Evolutionary conservation across 2,113 vertebrate species (phyloP), one percentile per base, ranked within the genome.

Genomic region (Saguinus midas): DNA sequence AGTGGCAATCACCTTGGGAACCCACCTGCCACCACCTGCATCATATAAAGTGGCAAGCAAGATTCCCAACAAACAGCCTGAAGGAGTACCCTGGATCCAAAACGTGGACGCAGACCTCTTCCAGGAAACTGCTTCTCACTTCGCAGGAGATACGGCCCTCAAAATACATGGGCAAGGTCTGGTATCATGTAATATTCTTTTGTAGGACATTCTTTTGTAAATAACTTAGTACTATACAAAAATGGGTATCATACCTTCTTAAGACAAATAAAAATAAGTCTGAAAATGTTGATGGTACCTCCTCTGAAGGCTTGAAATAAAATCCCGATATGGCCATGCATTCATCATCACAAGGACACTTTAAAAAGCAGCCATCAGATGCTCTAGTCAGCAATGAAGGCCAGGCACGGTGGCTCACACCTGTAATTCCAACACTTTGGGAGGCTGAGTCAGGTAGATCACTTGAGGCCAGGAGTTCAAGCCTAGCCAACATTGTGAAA

Each of bases 31-130:
- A 76, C 32, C 37, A 43, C 40, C 20, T 70, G 10, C 1, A 27
- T 29, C 16, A 79, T 16, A n/a, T 10, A 45, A 40, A 57, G 29
- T 35, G n/a, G 48, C 64, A 43, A n/a, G 37, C 48, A 75, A 66
- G 48, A 32, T 29, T 75, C 45, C 70, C 45, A 66, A 50, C 6
- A 5, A 45, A 88, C 25, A 84, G 7, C 37, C 27, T 16, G 4
- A 45, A 0, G 8, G 27, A 21, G n/a, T 5, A 11, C 13, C 27
- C 18, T 18, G 32, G 3, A 64, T 29, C 29, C 17, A 4, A 35
- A 81, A 55, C 11, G 2, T 6, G 70, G 4, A 35, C 0, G 0
- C 0, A 43, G 40, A 81, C 10, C 27, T 84, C 48, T 50, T 18
- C 29, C 35, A 32, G 76, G 32, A 76, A 90, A 90, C 50, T 6